Evolutionary conservation across 2,888 invertebrate species (phyloP).

Genomic region (Ophraella communa): DNA sequence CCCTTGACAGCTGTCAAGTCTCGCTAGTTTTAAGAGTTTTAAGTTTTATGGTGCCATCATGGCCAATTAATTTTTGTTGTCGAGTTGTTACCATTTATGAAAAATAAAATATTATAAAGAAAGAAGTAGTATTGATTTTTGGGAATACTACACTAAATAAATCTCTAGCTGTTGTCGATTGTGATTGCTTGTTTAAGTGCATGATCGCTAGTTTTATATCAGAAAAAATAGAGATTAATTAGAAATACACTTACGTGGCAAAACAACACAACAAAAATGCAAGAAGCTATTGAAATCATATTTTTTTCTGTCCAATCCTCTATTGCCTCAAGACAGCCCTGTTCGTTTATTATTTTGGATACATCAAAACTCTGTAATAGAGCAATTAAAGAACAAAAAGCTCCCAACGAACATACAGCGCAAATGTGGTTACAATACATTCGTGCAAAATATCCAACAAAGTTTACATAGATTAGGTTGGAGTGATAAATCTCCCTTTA

Average conservation of each 20-base stretch:
- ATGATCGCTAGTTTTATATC: background rate
- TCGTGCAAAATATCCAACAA: background rate
- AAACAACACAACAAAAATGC: slow-evolving; percentile 88
- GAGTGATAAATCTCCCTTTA: too few relatives aligned
- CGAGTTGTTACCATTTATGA: too few relatives aligned
- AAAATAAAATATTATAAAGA: too few relatives aligned
- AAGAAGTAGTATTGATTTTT: too few relatives aligned
- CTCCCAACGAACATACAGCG: slow-evolving; percentile 34
- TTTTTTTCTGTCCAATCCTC: slow-evolving; percentile 96
- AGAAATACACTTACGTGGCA: slow-evolving; percentile 79
- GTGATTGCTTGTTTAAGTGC: background rate
- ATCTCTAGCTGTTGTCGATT: too few relatives aligned
- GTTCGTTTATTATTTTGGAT: slow-evolving; percentile 86
- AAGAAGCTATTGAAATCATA: slow-evolving; percentile 89
- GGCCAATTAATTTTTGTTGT: too few relatives aligned
- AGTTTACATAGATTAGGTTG: too few relatives aligned
- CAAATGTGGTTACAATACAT: slow-evolving; percentile 46
- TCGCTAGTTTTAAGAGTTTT: too few relatives aligned
- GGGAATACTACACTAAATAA: too few relatives aligned
- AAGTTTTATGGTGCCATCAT: too few relatives aligned
- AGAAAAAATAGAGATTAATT: slow-evolving; percentile 11
- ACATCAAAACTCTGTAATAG: slow-evolving; percentile 74
- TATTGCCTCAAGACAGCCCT: slow-evolving; percentile 91
- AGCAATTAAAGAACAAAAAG: slow-evolving; percentile 35
- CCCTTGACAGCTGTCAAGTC: too few relatives aligned